A percentile compares a stretch with the other conserved stretches of the same genome.
These are phyloP conservation scores for Gila orcuttii DNA, from an alignment of 2,113 vertebrate genomes.

Conservation along the genomic window DNA sequence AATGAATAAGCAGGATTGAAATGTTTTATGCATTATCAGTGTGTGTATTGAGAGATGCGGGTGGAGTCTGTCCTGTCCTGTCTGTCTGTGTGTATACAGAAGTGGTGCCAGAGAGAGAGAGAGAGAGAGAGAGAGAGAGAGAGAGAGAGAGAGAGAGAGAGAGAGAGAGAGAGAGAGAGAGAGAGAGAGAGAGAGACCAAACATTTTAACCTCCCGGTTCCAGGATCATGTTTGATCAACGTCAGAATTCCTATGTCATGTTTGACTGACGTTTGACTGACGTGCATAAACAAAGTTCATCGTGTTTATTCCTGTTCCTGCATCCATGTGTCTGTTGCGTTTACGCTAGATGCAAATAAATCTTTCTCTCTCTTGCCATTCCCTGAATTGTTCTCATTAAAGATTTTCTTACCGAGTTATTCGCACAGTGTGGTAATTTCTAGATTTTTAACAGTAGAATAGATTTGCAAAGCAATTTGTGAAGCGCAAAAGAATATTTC, in stretches of 20 bases:
- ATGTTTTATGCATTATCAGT: neutral
- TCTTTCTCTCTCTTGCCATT: neutral
- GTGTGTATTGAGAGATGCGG: neutral
- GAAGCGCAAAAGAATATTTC: neutral
- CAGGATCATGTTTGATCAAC: neutral
- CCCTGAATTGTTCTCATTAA: neutral
- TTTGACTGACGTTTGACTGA: neutral
- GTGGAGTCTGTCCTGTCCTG: conserved; percentile 26
- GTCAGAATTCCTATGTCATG: neutral
- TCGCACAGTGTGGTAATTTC: neutral
- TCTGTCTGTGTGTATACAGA: neutral
- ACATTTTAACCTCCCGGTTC: neutral
- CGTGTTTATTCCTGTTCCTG: neutral
- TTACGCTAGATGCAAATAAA: neutral
- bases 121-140: neutral
- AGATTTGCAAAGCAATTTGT: neutral
- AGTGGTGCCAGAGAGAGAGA: conserved; percentile 18
- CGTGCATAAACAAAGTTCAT: neutral
- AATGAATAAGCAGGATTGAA: neutral
- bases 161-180: too few species aligned
- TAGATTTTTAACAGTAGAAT: neutral
- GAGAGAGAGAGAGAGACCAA: neutral
- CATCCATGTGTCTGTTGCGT: neutral
- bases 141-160: too few species aligned
- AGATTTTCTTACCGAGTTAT: too few species aligned